A percentile compares a stretch with the other conserved stretches of the same genome.
Conservation (phyloP, 2,888 invertebrate species). For the Panopea generosa region DNA sequence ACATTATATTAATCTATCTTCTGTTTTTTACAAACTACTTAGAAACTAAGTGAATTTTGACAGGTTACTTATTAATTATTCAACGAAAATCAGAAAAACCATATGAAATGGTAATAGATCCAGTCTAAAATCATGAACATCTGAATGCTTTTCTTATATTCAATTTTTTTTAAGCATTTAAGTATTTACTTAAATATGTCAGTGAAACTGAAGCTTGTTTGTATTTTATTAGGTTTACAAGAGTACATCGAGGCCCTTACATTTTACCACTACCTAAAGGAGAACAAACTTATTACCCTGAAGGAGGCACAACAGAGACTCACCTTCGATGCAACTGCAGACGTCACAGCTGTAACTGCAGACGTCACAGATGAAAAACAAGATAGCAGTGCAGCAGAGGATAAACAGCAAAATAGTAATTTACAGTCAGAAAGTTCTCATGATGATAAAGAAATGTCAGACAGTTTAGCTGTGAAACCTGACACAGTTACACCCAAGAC, state of each 20-base stretch:
- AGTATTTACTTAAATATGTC: too few species aligned
- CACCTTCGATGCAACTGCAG: slow-evolving; percentile 59
- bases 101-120: too few species aligned
- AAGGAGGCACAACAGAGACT: slow-evolving; percentile 85
- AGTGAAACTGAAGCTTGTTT: too few species aligned
- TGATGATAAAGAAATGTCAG: neutral
- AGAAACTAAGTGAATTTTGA: too few species aligned
- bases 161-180: too few species aligned
- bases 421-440: neutral
- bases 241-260: slow-evolving; percentile 95
- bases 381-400: slow-evolving; percentile 5
- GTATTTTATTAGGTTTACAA: slow-evolving; percentile 87
- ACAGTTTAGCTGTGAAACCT: neutral
- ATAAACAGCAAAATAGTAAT: neutral
- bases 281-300: slow-evolving; percentile 88
- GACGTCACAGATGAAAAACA: neutral
- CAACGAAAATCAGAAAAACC: too few species aligned
- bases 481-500: neutral
- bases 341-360: slow-evolving; percentile 4
- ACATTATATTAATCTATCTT: too few species aligned
- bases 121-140: too few species aligned
- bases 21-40: too few species aligned
- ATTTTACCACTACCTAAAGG: slow-evolving; percentile 90
- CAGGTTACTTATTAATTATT: too few species aligned
- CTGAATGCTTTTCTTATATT: too few species aligned